phyloP scores from a whole-genome alignment of 92 coral and sea anemone genomes.

The Parazoanthus darwini region DNA sequence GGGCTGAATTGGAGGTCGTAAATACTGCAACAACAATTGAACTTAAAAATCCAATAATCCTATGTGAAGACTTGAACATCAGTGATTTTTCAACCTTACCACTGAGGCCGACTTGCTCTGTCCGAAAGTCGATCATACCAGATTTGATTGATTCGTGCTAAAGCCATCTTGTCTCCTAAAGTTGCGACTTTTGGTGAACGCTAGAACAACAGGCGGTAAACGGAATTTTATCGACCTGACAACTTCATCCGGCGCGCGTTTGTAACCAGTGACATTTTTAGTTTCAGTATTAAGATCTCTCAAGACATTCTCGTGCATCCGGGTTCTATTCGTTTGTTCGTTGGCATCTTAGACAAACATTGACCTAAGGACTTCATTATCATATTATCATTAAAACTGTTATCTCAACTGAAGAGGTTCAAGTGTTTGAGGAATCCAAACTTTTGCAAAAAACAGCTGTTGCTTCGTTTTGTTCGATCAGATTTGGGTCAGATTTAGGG shows the following conservation, averaged over 20 bases:
- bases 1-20: slow-evolving; percentile 84
- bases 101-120: slow-evolving; percentile 61
- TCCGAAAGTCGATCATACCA: slow-evolving; percentile 89
- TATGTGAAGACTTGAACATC: background rate
- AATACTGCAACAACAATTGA: slow-evolving; percentile 59
- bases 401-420: background rate
- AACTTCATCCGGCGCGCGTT: background rate
- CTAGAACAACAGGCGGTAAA: too few species aligned
- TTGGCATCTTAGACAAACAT: slow-evolving; percentile 4
- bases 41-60: background rate
- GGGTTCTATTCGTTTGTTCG: slow-evolving; percentile 1
- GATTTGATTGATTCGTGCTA: slow-evolving; percentile 67
- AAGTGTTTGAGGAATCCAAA: background rate
- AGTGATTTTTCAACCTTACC: slow-evolving; percentile 53
- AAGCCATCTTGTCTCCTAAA: slow-evolving; percentile 58
- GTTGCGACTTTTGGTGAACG: background rate
- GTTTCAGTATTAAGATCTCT: slow-evolving; percentile 1
- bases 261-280: slow-evolving; percentile 2
- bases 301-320: slow-evolving; percentile 18
- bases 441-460: background rate
- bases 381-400: slow-evolving; percentile 13
- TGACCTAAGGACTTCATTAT: slow-evolving; percentile 13
- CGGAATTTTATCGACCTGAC: background rate
- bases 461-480: background rate
- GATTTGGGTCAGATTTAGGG: too few species aligned